Base-by-base conservation (phyloP, 2,888 invertebrate genomes). In the Drosophila dives region DNA sequence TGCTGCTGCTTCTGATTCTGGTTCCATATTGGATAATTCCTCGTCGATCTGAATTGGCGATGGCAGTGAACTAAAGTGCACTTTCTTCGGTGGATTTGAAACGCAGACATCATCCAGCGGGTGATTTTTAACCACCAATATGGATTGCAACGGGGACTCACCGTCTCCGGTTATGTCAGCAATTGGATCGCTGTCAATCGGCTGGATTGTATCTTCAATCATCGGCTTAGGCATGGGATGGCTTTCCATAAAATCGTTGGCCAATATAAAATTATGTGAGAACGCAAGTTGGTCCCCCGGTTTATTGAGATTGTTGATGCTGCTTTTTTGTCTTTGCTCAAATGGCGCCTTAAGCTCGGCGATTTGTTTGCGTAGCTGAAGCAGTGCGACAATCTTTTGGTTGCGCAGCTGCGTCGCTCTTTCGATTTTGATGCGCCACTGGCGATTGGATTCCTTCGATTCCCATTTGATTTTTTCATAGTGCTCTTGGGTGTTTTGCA, bases 1-100 rank as follows among this genome's bases (percentile, higher is more conserved):
- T 11, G n/a, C n/a, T 20, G 38, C 10, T 7, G 2, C 12, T 10
- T 11, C n/a, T 7, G 38, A 4, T 26, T 10, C 54, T 1, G 20
- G 6, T n/a, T 60, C 38, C 3, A 2, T 4, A 5, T 23, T 11
- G 10, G 40, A 26, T 11, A 33, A 12, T 5, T 50, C 61, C 12
- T 20, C 23, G 0, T 60, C 34, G 1, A 29, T 26, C 2, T 26
- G n/a, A 33, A 40, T 5, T 11, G 58, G 17, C 17, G 45, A 23
- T 2, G 73, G 78, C 23, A 72, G 12, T 6, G 54, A 59, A 0
- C 66, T 73, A 62, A 76, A 76, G 5, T 61, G 60, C 10, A 76
- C 76, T 23, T 74, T 61, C 7, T 74, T 76, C 15, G 6, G 32
- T 20, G 20, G 74, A 34, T 54, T 53, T 1, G 15, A 1, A 17